A percentile compares a stretch with the other conserved stretches of the same genome.
Conservation (phyloP, 2,888 invertebrate species). For the Volucella inanis region DNA sequence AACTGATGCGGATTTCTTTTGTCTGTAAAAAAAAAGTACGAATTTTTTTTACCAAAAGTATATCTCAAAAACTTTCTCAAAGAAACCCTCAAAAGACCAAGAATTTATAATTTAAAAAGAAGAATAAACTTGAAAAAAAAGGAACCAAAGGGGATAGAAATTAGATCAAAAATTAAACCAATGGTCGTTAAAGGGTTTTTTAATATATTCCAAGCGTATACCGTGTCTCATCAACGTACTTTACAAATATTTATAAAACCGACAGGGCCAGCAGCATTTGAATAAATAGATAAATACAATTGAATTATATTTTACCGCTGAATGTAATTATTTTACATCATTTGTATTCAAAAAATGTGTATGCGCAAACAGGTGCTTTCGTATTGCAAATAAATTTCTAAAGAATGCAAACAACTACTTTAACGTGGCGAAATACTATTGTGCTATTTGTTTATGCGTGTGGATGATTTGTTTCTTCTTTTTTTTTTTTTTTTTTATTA, state of each 20-base stretch:
- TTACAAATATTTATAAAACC: constrained; percentile 42
- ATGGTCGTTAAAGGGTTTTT: constrained; percentile 65
- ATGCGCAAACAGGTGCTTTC: constrained; percentile 53
- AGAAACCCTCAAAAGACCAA: constrained; percentile 61
- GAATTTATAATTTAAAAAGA: constrained; percentile 8
- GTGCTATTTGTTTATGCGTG: constrained; percentile 33
- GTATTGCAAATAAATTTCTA: constrained; percentile 67
- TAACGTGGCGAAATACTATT: constrained; percentile 36
- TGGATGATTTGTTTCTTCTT: background rate
- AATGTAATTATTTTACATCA: constrained; percentile 25
- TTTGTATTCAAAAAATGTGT: constrained; percentile 35
- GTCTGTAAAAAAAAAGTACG: constrained; percentile 77
- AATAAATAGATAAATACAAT: constrained; percentile 59
- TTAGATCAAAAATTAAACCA: constrained; percentile 17
- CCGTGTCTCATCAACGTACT: constrained; percentile 57
- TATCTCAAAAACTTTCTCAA: background rate
- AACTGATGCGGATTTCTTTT: constrained; percentile 88
- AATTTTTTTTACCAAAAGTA: background rate
- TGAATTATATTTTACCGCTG: constrained; percentile 22
- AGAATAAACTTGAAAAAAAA: constrained; percentile 20
- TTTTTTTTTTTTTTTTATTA: too few species aligned
- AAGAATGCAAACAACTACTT: constrained; percentile 66
- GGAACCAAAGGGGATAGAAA: constrained; percentile 22
- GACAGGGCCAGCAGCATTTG: constrained; percentile 60
- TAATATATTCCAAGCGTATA: constrained; percentile 34